Conservation (phyloP, 2,888 invertebrate species). For the Sisyra nigra region DNA sequence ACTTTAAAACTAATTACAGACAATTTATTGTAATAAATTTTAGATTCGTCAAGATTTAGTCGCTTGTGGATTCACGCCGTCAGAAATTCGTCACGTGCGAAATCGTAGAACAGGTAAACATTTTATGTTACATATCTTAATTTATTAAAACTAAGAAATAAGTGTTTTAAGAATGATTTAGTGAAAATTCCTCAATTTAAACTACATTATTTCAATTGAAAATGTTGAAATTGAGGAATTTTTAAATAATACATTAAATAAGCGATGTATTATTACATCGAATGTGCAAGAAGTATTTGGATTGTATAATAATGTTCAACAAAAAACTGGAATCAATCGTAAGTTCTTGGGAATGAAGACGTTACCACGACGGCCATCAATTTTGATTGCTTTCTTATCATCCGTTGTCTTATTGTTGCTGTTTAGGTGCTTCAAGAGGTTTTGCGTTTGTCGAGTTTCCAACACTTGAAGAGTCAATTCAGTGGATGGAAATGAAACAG, state of each 20-base stretch:
- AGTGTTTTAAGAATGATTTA: not conserved
- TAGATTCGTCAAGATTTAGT: conserved; percentile 66
- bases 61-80: conserved; percentile 55
- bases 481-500: conserved; percentile 87
- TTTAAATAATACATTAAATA: conserved; percentile 1
- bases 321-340: not conserved
- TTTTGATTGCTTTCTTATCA: conserved; percentile 6
- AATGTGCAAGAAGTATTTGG: not conserved
- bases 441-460: conserved; percentile 91
- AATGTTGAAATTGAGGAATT: not conserved
- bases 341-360: conserved; percentile 5
- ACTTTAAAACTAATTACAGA: too few species aligned
- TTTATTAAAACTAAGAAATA: not conserved
- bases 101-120: conserved; percentile 68
- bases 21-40: too few species aligned
- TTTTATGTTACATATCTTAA: not conserved
- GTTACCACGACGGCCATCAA: conserved; percentile 4
- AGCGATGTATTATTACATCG: too few species aligned
- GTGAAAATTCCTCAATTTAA: not conserved
- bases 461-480: conserved; percentile 70
- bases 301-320: not conserved
- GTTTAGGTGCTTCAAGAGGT: conserved; percentile 80
- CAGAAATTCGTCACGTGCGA: conserved; percentile 67
- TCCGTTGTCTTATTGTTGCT: conserved; percentile 24
- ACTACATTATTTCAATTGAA: too few species aligned